Conservation (phyloP, 2,113 vertebrate species). For the Meles meles region DNA sequence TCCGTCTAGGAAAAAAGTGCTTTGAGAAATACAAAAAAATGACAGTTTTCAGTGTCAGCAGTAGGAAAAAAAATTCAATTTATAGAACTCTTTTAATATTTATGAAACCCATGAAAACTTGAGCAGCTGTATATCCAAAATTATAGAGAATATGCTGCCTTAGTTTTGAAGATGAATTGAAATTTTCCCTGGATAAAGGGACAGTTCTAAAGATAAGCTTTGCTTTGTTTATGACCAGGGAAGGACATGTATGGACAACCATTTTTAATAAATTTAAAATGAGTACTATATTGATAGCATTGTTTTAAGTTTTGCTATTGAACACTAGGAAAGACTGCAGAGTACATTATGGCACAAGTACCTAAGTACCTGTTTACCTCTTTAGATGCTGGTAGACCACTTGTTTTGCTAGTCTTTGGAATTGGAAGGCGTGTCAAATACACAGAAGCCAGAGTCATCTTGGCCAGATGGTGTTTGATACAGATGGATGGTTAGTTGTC, state of each 20-base stretch:
- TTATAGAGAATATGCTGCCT: constrained; percentile 45
- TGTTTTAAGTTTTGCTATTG: constrained; percentile 46
- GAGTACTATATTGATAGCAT: not conserved
- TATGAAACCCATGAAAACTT: constrained; percentile 59
- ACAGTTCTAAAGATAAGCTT: constrained; percentile 43
- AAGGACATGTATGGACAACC: not conserved
- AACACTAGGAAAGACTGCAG: not conserved
- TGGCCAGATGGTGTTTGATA: constrained; percentile 87
- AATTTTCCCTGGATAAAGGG: constrained; percentile 47
- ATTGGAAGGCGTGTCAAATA: constrained; percentile 85
- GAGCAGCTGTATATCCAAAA: constrained; percentile 56
- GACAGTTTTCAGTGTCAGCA: constrained; percentile 16
- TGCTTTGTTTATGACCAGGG: constrained; percentile 23
- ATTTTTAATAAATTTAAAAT: constrained; percentile 47
- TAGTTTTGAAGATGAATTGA: constrained; percentile 52
- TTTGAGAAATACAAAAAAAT: constrained; percentile 49
- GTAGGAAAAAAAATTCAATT: constrained; percentile 33
- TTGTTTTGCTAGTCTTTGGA: constrained; percentile 86
- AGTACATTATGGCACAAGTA: constrained; percentile 6
- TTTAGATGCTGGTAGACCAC: constrained; percentile 82
- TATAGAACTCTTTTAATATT: constrained; percentile 60
- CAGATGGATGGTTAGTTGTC: constrained; percentile 90
- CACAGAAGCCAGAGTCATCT: constrained; percentile 87
- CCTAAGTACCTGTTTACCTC: constrained; percentile 79
- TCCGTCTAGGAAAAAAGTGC: not conserved